Evolutionary conservation across 2,113 vertebrate species (phyloP).

Genomic region (Neodontobutis hainanensis): DNA sequence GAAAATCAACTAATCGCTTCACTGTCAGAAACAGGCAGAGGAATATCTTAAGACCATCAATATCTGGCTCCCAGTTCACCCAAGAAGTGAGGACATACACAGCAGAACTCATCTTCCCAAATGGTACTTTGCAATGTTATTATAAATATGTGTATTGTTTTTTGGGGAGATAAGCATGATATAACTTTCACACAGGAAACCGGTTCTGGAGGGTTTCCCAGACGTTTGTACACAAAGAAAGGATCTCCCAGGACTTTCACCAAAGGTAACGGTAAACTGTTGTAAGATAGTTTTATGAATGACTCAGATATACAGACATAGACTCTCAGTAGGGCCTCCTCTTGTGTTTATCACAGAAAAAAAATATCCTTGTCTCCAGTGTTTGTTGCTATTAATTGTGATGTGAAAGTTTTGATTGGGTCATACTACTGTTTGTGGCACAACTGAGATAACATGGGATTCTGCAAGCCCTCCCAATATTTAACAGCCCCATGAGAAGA

Average conservation of each 20-base stretch:
- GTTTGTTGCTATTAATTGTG: conserved; percentile 61
- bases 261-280: too few relatives aligned
- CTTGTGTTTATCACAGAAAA: neutral
- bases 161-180: too few relatives aligned
- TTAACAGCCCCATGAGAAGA: too few relatives aligned
- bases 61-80: conserved; percentile 75
- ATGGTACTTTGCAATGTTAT: conserved; percentile 52
- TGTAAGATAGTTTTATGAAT: too few relatives aligned
- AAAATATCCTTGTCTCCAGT: conserved; percentile 48
- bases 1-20: neutral
- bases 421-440: conserved; percentile 45
- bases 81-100: conserved; percentile 56
- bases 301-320: too few relatives aligned
- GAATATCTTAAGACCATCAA: conserved; percentile 76
- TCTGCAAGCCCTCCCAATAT: conserved; percentile 71
- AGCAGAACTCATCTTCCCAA: conserved; percentile 49
- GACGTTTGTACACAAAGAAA: too few relatives aligned
- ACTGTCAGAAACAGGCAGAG: conserved; percentile 80
- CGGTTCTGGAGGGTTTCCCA: too few relatives aligned
- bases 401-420: conserved; percentile 58
- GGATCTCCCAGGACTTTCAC: too few relatives aligned
- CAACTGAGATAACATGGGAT: conserved; percentile 64
- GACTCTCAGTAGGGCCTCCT: neutral
- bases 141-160: neutral
- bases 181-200: too few relatives aligned